Base-by-base conservation (phyloP, 2,797 vertebrate species). In the Amniataba percoides region DNA sequence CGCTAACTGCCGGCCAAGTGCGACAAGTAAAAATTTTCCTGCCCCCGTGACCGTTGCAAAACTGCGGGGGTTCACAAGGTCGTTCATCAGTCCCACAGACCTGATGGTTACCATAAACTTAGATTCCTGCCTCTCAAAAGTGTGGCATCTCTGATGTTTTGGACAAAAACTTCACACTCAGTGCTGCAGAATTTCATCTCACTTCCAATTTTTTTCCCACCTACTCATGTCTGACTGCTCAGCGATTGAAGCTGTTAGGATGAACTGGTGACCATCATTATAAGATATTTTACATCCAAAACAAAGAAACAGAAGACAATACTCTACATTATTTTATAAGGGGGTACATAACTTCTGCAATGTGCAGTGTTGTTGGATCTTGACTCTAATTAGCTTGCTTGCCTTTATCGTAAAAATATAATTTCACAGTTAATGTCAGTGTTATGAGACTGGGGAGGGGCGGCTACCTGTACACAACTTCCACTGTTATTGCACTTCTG, bases 1-100 rank as follows among this genome's bases (percentile, higher is more conserved):
- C 82, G 72, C 75, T 86, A 87, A 80, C 85, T 78, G 74, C 82
- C 75, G 75, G 78, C 80, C 80, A 87, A 85, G 72, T 71, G 64
- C 46, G 83, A 84, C 76, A 82, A 82, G 72, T 57, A 55, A 77
- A 71, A n/a, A 21, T 63, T 36, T 56, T 58, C 48, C 23, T 63
- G 60, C 51, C 18, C 21, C 55, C 52, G 75, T 78, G 78, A 63
- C 67, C 23, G n/a, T 63, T 18, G 9, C 70, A 51, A 42, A 71
- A 81, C 57, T 80, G 68, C 53, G 58, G 16, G 13, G 56, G 71
- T 52, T 77, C 68, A 45, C 16, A n/a, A 59, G 49, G 39, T 68
- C 34, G 63, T 36, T 76, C 40, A 81, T 83, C 64, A 74, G 63
- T 61, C 67, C 77, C 59, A 42, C 56, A 57, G 53, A 58, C 39